Percentiles rank a stretch among this genome's conserved stretches.
Evolutionary conservation across 2,888 invertebrate genomes (phyloP).

Genomic region (Hymenopus coronatus): DNA sequence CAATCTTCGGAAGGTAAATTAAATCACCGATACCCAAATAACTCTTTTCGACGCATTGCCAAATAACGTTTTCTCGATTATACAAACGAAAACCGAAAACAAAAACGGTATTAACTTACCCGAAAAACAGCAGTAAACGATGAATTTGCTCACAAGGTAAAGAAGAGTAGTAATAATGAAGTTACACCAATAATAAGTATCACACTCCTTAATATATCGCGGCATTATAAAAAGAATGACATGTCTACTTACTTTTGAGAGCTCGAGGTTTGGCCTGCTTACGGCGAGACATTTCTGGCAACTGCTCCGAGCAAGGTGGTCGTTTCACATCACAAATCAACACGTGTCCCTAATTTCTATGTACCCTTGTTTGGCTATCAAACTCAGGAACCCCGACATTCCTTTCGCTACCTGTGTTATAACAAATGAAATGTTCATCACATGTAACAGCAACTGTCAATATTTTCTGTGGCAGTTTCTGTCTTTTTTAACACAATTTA

Average conservation of each 20-base stretch:
- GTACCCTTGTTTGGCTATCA: background rate
- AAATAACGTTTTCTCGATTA: no score
- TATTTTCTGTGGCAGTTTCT: background rate
- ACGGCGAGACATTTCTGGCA: conserved; percentile 57
- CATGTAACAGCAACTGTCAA: background rate
- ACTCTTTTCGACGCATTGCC: no score
- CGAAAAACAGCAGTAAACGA: no score
- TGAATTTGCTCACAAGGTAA: no score
- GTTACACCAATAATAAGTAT: background rate
- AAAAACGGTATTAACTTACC: no score
- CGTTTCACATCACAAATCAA: background rate
- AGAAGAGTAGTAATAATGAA: background rate
- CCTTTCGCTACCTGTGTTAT: background rate
- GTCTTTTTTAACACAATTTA: background rate
- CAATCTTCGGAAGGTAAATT: no score
- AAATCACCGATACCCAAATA: no score
- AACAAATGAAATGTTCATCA: background rate
- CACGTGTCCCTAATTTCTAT: background rate
- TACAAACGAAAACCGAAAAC: no score
- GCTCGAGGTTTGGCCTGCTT: conserved; percentile 71
- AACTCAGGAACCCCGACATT: background rate
- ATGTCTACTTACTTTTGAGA: conserved; percentile 60
- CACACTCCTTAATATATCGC: background rate
- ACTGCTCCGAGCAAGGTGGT: background rate
- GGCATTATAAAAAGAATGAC: background rate